Percentiles rank a stretch among this genome's conserved stretches.
Evolutionary conservation across 2,113 vertebrate species (phyloP).

Genomic region (Dryoscopus gambensis): DNA sequence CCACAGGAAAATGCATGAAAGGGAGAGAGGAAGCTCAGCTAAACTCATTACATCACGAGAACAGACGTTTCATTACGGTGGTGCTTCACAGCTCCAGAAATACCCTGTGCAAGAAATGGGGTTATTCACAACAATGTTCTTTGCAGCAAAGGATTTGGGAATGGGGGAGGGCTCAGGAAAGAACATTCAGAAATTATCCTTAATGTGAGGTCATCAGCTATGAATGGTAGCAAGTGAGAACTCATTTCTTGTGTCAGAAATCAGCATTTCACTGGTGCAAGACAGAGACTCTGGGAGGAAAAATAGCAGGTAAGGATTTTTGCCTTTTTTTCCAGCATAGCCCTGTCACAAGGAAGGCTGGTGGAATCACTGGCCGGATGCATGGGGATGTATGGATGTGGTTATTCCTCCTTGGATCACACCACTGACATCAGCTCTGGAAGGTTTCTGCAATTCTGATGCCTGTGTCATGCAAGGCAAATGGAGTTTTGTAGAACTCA

Average conservation of each 20-base stretch:
- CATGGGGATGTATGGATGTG: background rate
- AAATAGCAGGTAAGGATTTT: background rate
- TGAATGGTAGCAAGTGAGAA: fast-evolving
- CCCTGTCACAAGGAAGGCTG: background rate
- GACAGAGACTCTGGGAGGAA: background rate
- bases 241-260: background rate
- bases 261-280: background rate
- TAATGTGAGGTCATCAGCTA: background rate
- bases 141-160: background rate
- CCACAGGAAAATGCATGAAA: background rate
- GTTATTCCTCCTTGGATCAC: background rate
- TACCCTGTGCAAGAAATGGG: background rate
- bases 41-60: background rate
- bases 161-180: background rate
- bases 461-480: background rate
- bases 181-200: background rate
- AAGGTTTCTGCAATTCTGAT: background rate
- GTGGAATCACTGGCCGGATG: background rate
- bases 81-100: background rate
- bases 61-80: background rate
- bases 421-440: background rate
- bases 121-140: background rate
- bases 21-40: background rate
- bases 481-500: background rate
- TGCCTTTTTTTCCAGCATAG: background rate